Percentiles rank a stretch among this genome's conserved stretches.
Conservation (phyloP, 2,113 vertebrate species). For the Carettochelys insculpta region DNA sequence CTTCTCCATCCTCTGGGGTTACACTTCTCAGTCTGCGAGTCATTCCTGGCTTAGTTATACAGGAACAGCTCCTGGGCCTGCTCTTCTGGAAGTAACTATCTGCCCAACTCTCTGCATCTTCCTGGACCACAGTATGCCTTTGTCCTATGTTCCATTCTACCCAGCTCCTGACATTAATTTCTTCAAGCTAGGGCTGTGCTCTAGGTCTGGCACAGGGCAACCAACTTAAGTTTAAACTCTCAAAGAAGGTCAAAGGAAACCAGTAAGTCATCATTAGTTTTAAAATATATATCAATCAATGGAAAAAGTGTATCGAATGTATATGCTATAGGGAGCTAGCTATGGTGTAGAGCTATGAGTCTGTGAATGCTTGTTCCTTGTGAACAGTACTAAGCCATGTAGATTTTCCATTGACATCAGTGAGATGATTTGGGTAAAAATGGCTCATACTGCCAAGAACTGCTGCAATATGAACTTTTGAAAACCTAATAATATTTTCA, state of each 20-base stretch:
- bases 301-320: not conserved
- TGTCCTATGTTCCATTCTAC: not conserved
- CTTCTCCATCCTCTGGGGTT: not conserved
- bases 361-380: not conserved
- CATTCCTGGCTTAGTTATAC: not conserved
- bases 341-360: accelerated
- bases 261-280: not conserved
- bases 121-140: too few species aligned
- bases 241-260: not conserved
- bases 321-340: not conserved
- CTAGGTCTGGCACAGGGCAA: not conserved
- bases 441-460: not conserved
- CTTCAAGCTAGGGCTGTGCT: not conserved
- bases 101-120: not conserved
- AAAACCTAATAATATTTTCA: not conserved
- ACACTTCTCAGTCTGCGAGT: not conserved
- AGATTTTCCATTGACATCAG: not conserved
- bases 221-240: not conserved
- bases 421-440: not conserved
- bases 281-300: not conserved
- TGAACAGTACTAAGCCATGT: not conserved
- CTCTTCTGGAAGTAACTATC: not conserved
- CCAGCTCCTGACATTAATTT: not conserved
- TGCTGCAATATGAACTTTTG: not conserved
- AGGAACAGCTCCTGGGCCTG: not conserved